A percentile compares a stretch with the other conserved stretches of the same genome.
These are phyloP conservation scores for Seriola rivoliana DNA, from an alignment of 2,113 vertebrate genomes.

Conservation along the genomic window DNA sequence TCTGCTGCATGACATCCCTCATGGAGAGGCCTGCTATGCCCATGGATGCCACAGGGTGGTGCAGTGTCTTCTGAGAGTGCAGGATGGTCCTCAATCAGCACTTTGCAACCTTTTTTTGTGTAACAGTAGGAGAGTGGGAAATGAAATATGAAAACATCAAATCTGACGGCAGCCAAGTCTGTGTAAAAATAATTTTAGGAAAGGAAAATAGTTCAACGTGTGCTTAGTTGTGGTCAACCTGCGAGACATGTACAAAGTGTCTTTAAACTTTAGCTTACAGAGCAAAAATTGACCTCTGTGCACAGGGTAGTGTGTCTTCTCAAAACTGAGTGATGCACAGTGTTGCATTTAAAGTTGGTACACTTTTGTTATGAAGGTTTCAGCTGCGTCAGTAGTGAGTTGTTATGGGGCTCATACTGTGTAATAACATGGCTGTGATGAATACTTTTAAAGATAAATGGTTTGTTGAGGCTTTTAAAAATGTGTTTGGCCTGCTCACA, in stretches of 20 bases:
- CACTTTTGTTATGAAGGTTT: constrained; percentile 57
- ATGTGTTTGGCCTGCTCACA: constrained; percentile 65
- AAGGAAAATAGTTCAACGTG: constrained; percentile 51
- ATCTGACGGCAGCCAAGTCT: constrained; percentile 56
- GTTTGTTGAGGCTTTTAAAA: constrained; percentile 73
- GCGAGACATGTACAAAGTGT: constrained; percentile 52
- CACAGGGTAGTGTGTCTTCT: constrained; percentile 14
- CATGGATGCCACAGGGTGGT: constrained; percentile 68
- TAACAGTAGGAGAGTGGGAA: constrained; percentile 78
- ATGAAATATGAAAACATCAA: constrained; percentile 70
- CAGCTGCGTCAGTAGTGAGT: constrained; percentile 40
- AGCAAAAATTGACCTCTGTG: constrained; percentile 27
- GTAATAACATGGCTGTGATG: constrained; percentile 61
- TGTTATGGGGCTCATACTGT: constrained; percentile 41
- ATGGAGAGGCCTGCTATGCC: constrained; percentile 39
- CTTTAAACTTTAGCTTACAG: constrained; percentile 46
- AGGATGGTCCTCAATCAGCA: constrained; percentile 58
- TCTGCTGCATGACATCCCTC: constrained; percentile 18
- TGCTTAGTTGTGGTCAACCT: constrained; percentile 60
- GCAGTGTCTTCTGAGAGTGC: constrained; percentile 60
- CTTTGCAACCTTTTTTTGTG: constrained; percentile 60
- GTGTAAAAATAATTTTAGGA: constrained; percentile 54
- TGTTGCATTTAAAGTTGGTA: constrained; percentile 14
- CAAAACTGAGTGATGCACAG: constrained; percentile 19
- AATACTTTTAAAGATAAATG: constrained; percentile 70